Evolutionary conservation across 2,113 vertebrate genomes (phyloP).

Genomic region (Gopherus evgoodei): DNA sequence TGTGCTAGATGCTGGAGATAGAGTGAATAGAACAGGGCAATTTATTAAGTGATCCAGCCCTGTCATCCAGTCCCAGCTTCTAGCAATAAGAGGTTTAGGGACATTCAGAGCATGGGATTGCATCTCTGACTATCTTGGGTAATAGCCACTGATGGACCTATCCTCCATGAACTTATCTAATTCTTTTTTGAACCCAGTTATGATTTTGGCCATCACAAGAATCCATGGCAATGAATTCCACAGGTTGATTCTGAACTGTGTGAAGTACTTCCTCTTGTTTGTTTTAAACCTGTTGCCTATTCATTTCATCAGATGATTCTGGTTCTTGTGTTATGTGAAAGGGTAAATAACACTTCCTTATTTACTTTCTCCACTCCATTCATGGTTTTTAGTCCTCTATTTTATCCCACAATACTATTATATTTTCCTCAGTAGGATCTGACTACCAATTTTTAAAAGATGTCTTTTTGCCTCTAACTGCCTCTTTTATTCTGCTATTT

Average conservation of each 20-base stretch:
- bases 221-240: background rate
- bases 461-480: background rate
- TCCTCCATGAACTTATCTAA: background rate
- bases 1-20: background rate
- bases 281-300: background rate
- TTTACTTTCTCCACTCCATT: background rate
- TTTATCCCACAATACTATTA: background rate
- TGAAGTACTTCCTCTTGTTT: background rate
- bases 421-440: background rate
- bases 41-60: background rate
- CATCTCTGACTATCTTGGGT: background rate
- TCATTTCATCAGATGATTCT: background rate
- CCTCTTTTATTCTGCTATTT: background rate
- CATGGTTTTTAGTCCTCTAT: background rate
- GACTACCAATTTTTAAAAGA: background rate
- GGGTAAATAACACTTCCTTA: background rate
- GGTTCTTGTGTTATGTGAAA: background rate
- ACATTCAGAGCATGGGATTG: background rate
- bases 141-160: background rate
- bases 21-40: background rate
- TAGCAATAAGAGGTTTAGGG: background rate
- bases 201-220: background rate
- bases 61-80: background rate
- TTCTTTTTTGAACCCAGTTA: background rate
- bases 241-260: background rate